phyloP scores from a whole-genome alignment of 2,113 vertebrate genomes.

The Crotalus helleri region DNA sequence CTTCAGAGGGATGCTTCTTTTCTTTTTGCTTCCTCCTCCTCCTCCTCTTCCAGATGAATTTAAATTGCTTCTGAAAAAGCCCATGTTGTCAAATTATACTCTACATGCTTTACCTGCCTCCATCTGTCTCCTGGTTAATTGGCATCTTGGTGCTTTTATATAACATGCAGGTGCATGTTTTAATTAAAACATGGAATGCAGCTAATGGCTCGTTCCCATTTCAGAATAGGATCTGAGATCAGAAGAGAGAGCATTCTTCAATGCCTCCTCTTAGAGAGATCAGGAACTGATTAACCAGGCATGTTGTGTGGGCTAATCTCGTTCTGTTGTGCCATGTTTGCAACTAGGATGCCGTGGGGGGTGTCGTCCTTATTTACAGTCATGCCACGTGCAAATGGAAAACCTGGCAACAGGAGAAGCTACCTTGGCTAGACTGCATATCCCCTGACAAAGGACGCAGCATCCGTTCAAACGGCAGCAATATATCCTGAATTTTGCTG shows the following conservation, averaged over 20 bases:
- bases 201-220: conserved; percentile 45
- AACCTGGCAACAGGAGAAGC: not conserved
- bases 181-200: conserved; percentile 20
- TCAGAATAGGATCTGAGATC: conserved; percentile 34
- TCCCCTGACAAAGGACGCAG: not conserved
- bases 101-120: conserved; percentile 31
- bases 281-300: not conserved
- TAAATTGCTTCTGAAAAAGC: conserved; percentile 59
- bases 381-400: not conserved
- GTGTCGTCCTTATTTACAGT: not conserved
- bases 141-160: conserved; percentile 40
- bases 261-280: not conserved
- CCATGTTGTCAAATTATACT: conserved; percentile 48
- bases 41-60: conserved; percentile 22
- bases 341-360: not conserved
- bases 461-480: not conserved
- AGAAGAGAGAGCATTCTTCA: not conserved
- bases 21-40: not conserved
- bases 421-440: not conserved
- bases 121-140: conserved; percentile 54
- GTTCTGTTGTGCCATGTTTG: not conserved
- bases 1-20: conserved; percentile 50
- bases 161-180: conserved; percentile 47
- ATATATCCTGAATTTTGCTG: not conserved
- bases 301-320: no score